phyloP scores from a whole-genome alignment of 2,888 invertebrate genomes.

The Labia minor region DNA sequence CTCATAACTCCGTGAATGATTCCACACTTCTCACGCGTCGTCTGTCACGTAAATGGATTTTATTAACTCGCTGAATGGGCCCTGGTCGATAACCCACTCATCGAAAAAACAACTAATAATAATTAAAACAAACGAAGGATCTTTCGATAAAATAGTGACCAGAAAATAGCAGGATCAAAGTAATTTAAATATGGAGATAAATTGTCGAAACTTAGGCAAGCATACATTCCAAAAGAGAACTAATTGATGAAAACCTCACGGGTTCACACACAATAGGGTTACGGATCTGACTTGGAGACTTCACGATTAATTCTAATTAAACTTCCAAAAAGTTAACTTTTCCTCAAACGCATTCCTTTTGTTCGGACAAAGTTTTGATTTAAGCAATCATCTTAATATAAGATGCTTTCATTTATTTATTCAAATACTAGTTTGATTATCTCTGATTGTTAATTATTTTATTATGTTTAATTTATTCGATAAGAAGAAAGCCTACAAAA shows the following conservation, averaged over 20 bases:
- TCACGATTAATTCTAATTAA: constrained; percentile 13
- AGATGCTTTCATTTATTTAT: no score
- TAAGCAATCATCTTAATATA: background rate
- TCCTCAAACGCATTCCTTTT: constrained; percentile 2
- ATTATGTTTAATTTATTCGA: no score
- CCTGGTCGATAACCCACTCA: background rate
- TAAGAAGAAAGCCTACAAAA: no score
- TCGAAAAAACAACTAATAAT: background rate
- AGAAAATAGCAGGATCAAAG: background rate
- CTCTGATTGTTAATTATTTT: no score
- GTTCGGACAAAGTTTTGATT: constrained; percentile 3
- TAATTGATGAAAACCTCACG: background rate
- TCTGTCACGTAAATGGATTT: background rate
- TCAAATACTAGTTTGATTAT: no score
- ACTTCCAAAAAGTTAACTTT: constrained; percentile 7
- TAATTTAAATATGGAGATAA: constrained; percentile 13
- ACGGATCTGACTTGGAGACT: background rate
- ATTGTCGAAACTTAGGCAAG: background rate
- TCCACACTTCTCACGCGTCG: background rate
- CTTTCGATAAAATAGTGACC: background rate
- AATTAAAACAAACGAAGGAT: background rate
- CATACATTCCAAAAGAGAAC: background rate
- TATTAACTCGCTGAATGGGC: background rate
- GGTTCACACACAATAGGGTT: background rate
- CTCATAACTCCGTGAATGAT: constrained; percentile 1